Evolutionary conservation across 2,113 vertebrate species (phyloP).

Genomic region (Megaleporinus macrocephalus): DNA sequence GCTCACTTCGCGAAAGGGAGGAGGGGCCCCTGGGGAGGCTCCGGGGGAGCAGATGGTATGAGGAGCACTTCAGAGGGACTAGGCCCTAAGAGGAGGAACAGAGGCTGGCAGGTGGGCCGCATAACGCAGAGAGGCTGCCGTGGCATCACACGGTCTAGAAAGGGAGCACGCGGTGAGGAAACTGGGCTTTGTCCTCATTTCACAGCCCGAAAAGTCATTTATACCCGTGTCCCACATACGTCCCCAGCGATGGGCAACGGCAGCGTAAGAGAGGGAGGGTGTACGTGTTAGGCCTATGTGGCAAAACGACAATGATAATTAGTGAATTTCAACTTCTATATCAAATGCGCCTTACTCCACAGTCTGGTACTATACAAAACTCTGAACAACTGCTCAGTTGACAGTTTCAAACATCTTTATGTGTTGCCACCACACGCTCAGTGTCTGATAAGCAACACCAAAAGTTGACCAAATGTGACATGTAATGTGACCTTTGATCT

Average conservation of each 20-base stretch:
- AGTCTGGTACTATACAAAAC: too few species aligned
- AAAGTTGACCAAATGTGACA: too few species aligned
- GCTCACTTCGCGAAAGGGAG: not conserved
- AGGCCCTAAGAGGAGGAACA: not conserved
- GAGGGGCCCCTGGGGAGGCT: not conserved
- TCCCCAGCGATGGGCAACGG: not conserved
- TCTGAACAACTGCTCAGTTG: too few species aligned
- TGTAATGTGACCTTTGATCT: too few species aligned
- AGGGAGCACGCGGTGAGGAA: not conserved
- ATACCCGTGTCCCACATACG: not conserved
- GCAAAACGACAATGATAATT: too few species aligned
- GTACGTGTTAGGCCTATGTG: too few species aligned
- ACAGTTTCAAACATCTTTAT: too few species aligned
- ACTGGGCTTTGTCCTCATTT: conserved; percentile 17
- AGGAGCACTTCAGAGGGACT: not conserved
- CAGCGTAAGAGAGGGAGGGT: not conserved
- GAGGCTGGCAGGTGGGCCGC: not conserved
- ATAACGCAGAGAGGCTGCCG: not conserved
- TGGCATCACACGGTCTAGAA: not conserved
- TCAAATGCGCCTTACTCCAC: too few species aligned
- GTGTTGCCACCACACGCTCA: too few species aligned
- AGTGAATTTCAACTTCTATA: too few species aligned
- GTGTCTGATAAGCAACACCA: too few species aligned
- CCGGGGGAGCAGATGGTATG: not conserved
- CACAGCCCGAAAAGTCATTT: conserved; percentile 16